Base-by-base conservation (phyloP, 2,888 invertebrate species). In the Plebejus melissa region DNA sequence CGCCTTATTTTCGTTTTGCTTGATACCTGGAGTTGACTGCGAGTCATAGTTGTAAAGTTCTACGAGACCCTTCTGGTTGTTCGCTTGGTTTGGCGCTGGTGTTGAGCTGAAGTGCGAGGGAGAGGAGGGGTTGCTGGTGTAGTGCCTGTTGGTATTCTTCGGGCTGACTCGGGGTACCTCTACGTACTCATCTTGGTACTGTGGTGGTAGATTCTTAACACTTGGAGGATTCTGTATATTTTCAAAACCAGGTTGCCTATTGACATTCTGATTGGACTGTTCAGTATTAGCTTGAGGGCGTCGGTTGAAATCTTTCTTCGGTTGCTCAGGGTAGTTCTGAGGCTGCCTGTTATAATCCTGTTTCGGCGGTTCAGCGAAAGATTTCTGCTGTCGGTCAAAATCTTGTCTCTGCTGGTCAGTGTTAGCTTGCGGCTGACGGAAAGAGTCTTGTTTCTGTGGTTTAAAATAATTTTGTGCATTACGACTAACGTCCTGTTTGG, bases 11-110 rank as follows among this genome's bases (percentile, higher is more conserved):
- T 90, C 88, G 76, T 87, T 89, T 75, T 88, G 87, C 74, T 85
- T 88, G 2, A 87, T 82, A 13, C 85, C 87, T 16, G 90, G 88
- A 11, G 90, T 90, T 2, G 90, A 89, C 76, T 89, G 87, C 1
- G 88, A 80, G n/a, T 94, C 93, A 13, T 94, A 93, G 75, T 92
- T 93, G 32, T 93, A 93, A 38, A 90, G 77, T 77, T 94, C 94
- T 7, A 90, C 88, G 16, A 86, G 87, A 71, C 91, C 88, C 69
- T 92, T 90, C 78, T 94, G 94, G 69, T 94, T 94, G 76, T 85
- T 90, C 76, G 83, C 88, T 16, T 65, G 65, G 76, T 86, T 85
- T 1, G 86, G 83, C 16, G 82, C 77, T 65, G 85, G 79, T 7
- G 90, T 85, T 6, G 88, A 82, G 65, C 86, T 86, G 13, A 86